These are phyloP conservation scores for Gopherus evgoodei DNA, from an alignment of 2,113 vertebrate genomes.

Conservation along the genomic window DNA sequence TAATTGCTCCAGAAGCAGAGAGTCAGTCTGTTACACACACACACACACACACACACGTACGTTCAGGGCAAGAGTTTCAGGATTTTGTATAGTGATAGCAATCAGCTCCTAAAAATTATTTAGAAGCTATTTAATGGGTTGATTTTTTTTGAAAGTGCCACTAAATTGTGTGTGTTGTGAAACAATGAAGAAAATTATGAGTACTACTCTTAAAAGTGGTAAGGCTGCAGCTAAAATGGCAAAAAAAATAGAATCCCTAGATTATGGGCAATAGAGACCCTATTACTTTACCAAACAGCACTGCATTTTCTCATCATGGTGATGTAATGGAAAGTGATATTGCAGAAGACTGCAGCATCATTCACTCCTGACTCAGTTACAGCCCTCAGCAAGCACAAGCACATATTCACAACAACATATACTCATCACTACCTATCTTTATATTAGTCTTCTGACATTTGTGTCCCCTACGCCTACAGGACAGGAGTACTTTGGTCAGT, in stretches of 20 bases:
- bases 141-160: neutral
- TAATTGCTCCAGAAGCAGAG: neutral
- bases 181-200: neutral
- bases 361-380: neutral
- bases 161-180: neutral
- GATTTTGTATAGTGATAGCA: neutral
- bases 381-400: constrained; percentile 21
- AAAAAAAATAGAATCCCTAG: neutral
- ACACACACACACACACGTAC: neutral
- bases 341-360: neutral
- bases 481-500: neutral
- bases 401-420: accelerated
- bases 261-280: neutral
- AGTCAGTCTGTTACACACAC: neutral
- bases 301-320: constrained; percentile 50
- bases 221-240: neutral
- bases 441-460: neutral
- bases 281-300: neutral
- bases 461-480: neutral
- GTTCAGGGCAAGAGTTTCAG: neutral
- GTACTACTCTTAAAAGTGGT: neutral
- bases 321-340: constrained; percentile 37
- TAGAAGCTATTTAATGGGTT: neutral
- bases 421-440: neutral
- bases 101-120: neutral